A percentile compares a stretch with the other conserved stretches of the same genome.
Conservation (phyloP, 2,113 vertebrate genomes). For the Progne subis region DNA sequence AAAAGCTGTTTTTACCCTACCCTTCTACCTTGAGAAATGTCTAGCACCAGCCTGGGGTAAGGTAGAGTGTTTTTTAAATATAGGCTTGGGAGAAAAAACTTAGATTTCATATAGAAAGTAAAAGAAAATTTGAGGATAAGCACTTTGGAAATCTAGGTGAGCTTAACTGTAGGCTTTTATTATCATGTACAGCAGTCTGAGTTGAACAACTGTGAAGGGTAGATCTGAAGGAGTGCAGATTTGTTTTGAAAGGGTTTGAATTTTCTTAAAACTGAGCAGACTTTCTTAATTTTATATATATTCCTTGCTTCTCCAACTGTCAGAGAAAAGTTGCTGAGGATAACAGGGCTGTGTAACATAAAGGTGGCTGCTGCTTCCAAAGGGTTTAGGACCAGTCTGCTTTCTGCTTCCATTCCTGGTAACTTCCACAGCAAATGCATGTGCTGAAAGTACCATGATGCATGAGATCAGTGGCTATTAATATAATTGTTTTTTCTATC, state of each 20-base stretch:
- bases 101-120: neutral
- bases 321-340: neutral
- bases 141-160: neutral
- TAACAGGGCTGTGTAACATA: neutral
- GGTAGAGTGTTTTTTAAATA: neutral
- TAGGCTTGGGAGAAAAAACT: neutral
- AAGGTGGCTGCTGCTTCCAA: neutral
- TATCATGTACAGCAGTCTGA: neutral
- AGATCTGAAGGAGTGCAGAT: neutral
- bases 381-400: neutral
- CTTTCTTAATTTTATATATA: neutral
- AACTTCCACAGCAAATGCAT: neutral
- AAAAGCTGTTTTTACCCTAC: neutral
- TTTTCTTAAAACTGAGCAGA: neutral
- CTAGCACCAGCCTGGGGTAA: neutral
- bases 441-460: neutral
- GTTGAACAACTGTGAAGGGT: neutral
- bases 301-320: neutral
- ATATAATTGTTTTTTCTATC: neutral
- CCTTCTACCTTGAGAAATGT: neutral
- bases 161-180: neutral
- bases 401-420: neutral
- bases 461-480: conserved; percentile 23
- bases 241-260: neutral
- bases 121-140: neutral